Base-by-base conservation (phyloP, 2,888 invertebrate genomes). In the Ceramica pisi region DNA sequence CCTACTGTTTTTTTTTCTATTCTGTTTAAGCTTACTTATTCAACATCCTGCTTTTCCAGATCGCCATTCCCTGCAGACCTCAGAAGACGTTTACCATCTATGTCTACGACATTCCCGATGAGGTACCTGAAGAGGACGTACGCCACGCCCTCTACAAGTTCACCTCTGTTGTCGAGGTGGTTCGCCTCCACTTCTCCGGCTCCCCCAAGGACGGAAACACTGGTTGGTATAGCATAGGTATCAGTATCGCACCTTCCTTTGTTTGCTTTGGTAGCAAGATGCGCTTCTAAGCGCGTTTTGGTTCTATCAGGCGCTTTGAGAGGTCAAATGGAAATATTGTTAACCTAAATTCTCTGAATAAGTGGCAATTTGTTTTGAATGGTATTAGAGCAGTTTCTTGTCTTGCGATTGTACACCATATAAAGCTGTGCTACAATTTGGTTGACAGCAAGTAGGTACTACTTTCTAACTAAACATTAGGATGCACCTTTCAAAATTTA, bases 41-140 rank as follows among this genome's bases (percentile, higher is more conserved):
- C 1, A 2, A 31, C 2, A 19, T 1, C 48, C 1, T 70, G 23
- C 5, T 50, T 65, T 71, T 87, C 57, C 91, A 97, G 97, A 97
- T 98, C 81, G 97, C 98, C 51, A 98, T 98, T 87, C 98, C 98
- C 7, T 98, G 98, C 91, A 96, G 98, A 86, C 98, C 98, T 0
- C 98, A 98, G 90, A 98, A 98, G 95, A 98, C 98, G n/a, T 98
- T 98, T 91, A 98, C 98, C 9, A 96, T 98, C 80, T 97, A 98
- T 92, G 98, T 98, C 60, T 97, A 98, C 88, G 98, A 98, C 90
- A 97, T 98, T 63, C 98, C 98, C 0, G 97, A 98, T 85, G 98
- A 98, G 89, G 95, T 98, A 35, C 98, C 98, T 0, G 98, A 98
- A 88, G 98, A 98, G 85, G 98, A 98, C 91, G 97, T 98, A 35